phyloP scores from a whole-genome alignment of 2,113 vertebrate genomes.

The Melanerpes aurifrons region DNA sequence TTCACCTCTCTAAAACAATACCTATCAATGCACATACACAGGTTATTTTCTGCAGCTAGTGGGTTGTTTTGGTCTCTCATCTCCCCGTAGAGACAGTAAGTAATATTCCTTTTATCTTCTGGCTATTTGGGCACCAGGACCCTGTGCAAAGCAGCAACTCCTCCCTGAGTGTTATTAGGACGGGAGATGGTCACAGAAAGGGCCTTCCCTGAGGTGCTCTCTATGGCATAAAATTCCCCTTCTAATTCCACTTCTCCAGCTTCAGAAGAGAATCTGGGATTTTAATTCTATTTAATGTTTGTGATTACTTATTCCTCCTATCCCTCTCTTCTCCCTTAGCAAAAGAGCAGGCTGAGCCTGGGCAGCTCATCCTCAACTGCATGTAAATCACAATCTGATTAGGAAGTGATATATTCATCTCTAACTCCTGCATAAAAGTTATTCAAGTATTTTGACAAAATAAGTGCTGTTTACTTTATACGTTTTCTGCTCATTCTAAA shows the following conservation, averaged over 20 bases:
- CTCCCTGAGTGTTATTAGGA: background rate
- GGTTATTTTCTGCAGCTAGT: background rate
- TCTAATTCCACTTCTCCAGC: background rate
- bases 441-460: constrained; percentile 84
- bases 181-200: background rate
- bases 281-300: background rate
- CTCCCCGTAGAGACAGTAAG: background rate
- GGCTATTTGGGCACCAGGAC: background rate
- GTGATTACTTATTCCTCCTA: background rate
- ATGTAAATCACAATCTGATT: constrained; percentile 82
- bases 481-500: constrained; percentile 89
- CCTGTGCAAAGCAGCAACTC: background rate
- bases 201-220: background rate
- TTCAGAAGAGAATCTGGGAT: background rate
- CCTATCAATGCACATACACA: background rate
- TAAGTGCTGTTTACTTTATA: constrained; percentile 84
- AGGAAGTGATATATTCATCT: constrained; percentile 82
- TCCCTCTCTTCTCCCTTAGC: background rate
- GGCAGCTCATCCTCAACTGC: constrained; percentile 69
- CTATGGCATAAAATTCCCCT: background rate
- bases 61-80: background rate
- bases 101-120: background rate
- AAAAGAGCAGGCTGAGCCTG: constrained; percentile 11
- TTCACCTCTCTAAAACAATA: background rate
- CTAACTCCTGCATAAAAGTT: constrained; percentile 79